Base-by-base conservation (phyloP, 2,888 invertebrate species). In the Scaptomyza reducta region DNA sequence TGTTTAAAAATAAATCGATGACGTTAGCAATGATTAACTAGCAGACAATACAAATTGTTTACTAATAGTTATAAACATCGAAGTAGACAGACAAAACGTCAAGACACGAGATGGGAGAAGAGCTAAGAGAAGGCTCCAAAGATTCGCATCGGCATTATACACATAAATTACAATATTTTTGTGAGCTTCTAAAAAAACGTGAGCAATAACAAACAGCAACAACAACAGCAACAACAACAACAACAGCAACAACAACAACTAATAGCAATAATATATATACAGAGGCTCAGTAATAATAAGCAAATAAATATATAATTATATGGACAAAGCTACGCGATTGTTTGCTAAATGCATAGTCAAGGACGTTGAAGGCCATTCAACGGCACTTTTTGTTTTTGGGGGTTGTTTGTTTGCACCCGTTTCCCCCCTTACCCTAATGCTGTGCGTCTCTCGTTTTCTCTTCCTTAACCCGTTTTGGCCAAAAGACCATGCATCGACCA, bases 321-420 rank as follows among this genome's bases (percentile, higher is more conserved):
- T 64, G 72, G 77, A 64, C 78, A 66, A 22, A 18, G 49, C 0
- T 68, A 59, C 68, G 72, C 68, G 72, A 68, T 70, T 58, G 10
- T 1, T 40, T 7, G 77, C 41, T 63, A 70, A 86, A 80, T 74
- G 70, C 62, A 70, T 62, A 68, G 67, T 80, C 86, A 85, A 85
- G 84, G 84, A 85, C 84, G 86, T 78, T 87, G 88, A 85, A 85
- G 84, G 84, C 84, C 84, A 87, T 79, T 85, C 86, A 85, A 83
- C 80, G 86, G 63, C 41, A 60, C 50, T 70, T 68, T 67, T 56
- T 76, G 3, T 25, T 25, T 27, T 27, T 27, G 78, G 87, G 76
- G 81, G 84, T 70, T 80, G 84, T 62, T 53, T 40, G 57, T 27
- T 33, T 13, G 27, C 27, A 27, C n/a, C n/a, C n/a, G n/a, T n/a